phyloP scores from a whole-genome alignment of 2,797 vertebrate genomes.

The Tangara arthus region DNA sequence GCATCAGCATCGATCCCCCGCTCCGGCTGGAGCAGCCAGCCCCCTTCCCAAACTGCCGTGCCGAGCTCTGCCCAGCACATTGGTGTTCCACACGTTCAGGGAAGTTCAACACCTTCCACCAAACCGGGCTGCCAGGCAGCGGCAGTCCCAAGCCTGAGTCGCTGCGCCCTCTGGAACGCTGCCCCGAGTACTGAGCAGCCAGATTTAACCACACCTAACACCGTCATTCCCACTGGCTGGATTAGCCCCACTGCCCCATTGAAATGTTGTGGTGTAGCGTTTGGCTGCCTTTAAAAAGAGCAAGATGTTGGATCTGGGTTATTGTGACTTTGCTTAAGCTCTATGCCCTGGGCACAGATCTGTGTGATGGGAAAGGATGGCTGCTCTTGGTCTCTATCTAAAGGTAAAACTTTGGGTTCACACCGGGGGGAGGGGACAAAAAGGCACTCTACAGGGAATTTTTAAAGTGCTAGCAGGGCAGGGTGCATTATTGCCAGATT shows the following conservation, averaged over 20 bases:
- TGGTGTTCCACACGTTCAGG: neutral
- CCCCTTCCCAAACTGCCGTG: neutral
- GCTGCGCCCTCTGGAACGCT: rapidly evolving
- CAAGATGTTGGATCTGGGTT: neutral
- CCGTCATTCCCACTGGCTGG: neutral
- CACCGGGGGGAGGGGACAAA: rapidly evolving
- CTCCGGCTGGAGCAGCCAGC: neutral
- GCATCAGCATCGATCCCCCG: neutral
- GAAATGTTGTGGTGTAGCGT: rapidly evolving
- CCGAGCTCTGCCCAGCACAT: neutral
- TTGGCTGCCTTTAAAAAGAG: neutral
- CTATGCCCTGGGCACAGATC: neutral
- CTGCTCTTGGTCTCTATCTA: neutral
- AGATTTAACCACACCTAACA: neutral
- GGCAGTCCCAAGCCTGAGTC: neutral
- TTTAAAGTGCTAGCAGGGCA: neutral
- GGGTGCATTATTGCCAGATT: neutral
- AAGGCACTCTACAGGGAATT: neutral
- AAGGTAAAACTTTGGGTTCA: constrained; percentile 6
- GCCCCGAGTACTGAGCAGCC: neutral
- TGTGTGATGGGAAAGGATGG: neutral
- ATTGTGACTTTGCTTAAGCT: neutral
- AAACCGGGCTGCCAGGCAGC: neutral
- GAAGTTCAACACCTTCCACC: neutral
- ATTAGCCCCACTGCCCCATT: neutral